A percentile compares a stretch with the other conserved stretches of the same genome.
These are phyloP conservation scores for Bombus sibiricus DNA, from an alignment of 1,140 invertebrate genomes.

Conservation along the genomic window DNA sequence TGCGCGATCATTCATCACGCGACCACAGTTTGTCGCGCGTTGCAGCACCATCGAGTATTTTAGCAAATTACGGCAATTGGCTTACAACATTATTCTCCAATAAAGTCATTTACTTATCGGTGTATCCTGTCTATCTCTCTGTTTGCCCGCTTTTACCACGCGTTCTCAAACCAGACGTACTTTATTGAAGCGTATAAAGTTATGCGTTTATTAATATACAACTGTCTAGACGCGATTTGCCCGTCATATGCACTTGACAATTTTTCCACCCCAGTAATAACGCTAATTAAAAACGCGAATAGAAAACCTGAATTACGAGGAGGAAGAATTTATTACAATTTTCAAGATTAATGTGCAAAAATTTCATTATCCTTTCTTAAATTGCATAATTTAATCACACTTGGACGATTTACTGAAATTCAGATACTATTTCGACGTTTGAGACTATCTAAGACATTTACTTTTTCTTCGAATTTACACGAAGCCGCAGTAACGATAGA, in stretches of 20 bases:
- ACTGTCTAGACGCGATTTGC: not conserved
- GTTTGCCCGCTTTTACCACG: slow-evolving; percentile 26
- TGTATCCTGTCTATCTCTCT: slow-evolving; percentile 25
- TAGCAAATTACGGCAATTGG: slow-evolving; percentile 49
- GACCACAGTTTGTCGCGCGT: slow-evolving; percentile 29
- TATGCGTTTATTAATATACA: not conserved
- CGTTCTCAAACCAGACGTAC: slow-evolving; percentile 27
- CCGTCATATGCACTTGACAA: too few species aligned
- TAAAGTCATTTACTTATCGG: slow-evolving; percentile 56
- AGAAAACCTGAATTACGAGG: not conserved
- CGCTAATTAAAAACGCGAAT: not conserved
- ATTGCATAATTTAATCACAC: too few species aligned
- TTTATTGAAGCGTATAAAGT: slow-evolving; percentile 11
- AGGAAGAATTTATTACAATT: not conserved
- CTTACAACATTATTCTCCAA: slow-evolving; percentile 35
- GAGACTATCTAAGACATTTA: too few species aligned
- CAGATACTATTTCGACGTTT: not conserved
- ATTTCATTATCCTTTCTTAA: too few species aligned
- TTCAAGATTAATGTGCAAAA: not conserved
- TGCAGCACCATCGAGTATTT: slow-evolving; percentile 22
- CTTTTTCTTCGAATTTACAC: too few species aligned
- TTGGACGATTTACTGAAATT: not conserved
- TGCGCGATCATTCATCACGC: slow-evolving; percentile 22
- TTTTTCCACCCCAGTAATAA: not conserved
- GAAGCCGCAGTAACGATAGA: too few species aligned